Evolutionary conservation across 2,113 vertebrate genomes (phyloP).

Genomic region (Amazona vittata): DNA sequence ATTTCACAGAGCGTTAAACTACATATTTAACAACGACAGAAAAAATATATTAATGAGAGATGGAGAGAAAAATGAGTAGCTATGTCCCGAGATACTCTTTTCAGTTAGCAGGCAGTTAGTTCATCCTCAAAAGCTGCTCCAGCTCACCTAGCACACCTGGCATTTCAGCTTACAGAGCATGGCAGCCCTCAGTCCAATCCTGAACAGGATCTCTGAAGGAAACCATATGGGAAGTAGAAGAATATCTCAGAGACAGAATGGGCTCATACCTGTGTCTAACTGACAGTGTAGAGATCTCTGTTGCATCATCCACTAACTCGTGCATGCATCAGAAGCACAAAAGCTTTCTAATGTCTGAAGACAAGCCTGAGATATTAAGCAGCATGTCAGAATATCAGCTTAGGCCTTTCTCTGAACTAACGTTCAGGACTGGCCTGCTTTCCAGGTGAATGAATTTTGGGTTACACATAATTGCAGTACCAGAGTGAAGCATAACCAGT

Average conservation of each 20-base stretch:
- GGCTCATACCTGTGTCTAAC: neutral
- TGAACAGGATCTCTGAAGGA: neutral
- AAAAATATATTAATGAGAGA: neutral
- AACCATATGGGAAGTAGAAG: neutral
- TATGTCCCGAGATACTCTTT: neutral
- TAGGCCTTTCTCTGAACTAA: neutral
- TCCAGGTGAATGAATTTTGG: neutral
- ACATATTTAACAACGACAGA: neutral
- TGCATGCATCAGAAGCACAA: neutral
- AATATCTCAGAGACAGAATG: neutral
- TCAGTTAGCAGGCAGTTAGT: neutral
- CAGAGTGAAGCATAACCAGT: neutral
- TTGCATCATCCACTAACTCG: neutral
- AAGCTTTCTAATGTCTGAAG: neutral
- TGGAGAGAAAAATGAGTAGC: neutral
- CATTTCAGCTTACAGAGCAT: neutral
- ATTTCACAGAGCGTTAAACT: neutral
- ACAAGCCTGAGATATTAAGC: neutral
- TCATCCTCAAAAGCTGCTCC: neutral
- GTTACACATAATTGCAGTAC: neutral
- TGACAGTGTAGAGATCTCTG: neutral
- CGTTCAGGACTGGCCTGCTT: neutral
- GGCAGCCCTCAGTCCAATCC: neutral
- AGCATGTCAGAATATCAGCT: neutral
- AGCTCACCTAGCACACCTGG: neutral